Evolutionary conservation across 1,140 invertebrate genomes (phyloP).

Genomic region (Platyscapa corneri): DNA sequence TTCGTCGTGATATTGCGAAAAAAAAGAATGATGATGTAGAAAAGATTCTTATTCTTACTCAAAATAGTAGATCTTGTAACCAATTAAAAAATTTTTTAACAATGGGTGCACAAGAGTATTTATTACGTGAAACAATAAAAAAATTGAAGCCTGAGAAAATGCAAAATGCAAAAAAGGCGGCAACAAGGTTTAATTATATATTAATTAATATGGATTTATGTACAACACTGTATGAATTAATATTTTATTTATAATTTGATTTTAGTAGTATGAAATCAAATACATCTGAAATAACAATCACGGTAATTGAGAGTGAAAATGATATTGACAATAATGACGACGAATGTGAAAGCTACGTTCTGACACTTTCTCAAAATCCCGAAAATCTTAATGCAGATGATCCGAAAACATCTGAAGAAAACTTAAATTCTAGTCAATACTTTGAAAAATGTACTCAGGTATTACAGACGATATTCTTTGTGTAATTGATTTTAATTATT

Average conservation of each 20-base stretch:
- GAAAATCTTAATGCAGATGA: constrained; percentile 62
- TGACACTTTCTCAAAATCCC: constrained; percentile 79
- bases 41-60: constrained; percentile 88
- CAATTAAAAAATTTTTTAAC: constrained; percentile 85
- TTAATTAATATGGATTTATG: neutral
- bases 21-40: constrained; percentile 69
- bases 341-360: constrained; percentile 79
- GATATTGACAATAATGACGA: constrained; percentile 64
- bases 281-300: constrained; percentile 47
- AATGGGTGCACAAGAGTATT: constrained; percentile 78
- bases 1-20: constrained; percentile 77
- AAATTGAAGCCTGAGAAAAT: constrained; percentile 62
- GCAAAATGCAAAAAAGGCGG: constrained; percentile 50
- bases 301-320: constrained; percentile 60
- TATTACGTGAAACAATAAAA: constrained; percentile 62
- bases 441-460: constrained; percentile 83
- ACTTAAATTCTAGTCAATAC: constrained; percentile 54
- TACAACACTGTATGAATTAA: neutral
- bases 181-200: constrained; percentile 36
- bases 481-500: neutral
- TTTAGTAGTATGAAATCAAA: neutral
- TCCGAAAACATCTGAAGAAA: constrained; percentile 64
- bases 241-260: constrained; percentile 16
- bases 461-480: constrained; percentile 54
- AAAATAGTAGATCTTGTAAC: constrained; percentile 86